Percentiles rank a stretch among this genome's conserved stretches.
These are phyloP conservation scores for Indri indri DNA, from an alignment of 2,113 vertebrate genomes.

Conservation along the genomic window DNA sequence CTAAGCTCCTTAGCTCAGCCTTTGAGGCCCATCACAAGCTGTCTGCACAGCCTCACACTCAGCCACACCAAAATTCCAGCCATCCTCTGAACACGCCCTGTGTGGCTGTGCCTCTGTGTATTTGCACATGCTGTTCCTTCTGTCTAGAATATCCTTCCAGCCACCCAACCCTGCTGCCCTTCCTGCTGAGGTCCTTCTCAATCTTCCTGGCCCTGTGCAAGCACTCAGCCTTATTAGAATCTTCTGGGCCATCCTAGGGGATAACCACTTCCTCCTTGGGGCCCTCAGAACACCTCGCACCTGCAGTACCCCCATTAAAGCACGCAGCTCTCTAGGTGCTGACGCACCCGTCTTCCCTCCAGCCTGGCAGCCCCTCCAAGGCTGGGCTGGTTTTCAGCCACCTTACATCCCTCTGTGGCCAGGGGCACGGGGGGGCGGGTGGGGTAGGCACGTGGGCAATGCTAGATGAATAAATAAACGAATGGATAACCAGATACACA, in stretches of 20 bases:
- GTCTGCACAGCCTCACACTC: not conserved
- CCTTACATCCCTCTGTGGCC: not conserved
- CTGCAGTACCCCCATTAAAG: accelerated
- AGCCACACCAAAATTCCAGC: not conserved
- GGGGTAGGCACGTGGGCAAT: not conserved
- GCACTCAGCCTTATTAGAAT: not conserved
- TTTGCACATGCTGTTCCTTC: not conserved
- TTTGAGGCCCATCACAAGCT: not conserved
- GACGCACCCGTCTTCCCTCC: no score
- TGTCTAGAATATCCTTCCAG: not conserved
- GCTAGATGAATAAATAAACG: not conserved
- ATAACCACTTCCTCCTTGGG: not conserved
- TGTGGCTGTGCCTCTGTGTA: not conserved
- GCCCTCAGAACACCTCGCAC: no score
- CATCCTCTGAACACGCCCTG: accelerated
- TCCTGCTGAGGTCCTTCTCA: not conserved
- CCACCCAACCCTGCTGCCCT: not conserved
- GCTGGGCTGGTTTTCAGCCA: not conserved
- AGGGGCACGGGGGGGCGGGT: not conserved
- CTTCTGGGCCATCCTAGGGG: not conserved
- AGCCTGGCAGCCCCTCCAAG: not conserved
- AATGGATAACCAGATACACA: not conserved
- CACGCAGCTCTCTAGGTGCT: accelerated
- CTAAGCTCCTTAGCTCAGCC: not conserved
- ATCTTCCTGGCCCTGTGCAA: not conserved